These are phyloP conservation scores for Cichlasoma orientale DNA, from an alignment of 2,797 vertebrate genomes.

Conservation along the genomic window DNA sequence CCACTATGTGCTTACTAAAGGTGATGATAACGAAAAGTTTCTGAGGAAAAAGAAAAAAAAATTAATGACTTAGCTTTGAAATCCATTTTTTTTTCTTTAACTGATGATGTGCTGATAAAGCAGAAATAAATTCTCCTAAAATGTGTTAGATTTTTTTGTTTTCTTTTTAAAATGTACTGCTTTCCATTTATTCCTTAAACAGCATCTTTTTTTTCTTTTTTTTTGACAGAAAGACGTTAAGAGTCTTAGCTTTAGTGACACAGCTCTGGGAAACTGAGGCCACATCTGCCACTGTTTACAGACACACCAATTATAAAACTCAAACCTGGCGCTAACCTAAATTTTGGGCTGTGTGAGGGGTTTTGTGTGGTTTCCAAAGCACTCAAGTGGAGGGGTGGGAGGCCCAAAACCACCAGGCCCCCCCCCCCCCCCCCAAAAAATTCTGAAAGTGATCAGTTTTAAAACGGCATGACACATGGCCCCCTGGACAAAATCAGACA, in stretches of 20 bases:
- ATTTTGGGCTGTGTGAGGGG: conserved; percentile 25
- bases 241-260: background rate
- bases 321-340: conserved; percentile 30
- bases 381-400: conserved; percentile 2
- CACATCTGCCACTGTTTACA: conserved; percentile 40
- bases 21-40: conserved; percentile 98
- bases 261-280: conserved; percentile 38
- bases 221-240: background rate
- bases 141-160: background rate
- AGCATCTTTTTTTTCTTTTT: too few species aligned
- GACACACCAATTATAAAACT: conserved; percentile 39
- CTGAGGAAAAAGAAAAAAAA: conserved; percentile 76
- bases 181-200: background rate
- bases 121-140: background rate
- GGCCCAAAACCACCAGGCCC: conserved; percentile 46
- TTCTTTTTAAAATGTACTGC: background rate
- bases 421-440: background rate
- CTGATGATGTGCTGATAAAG: background rate
- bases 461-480: conserved; percentile 70
- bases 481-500: conserved; percentile 70
- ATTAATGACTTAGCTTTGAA: background rate
- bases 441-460: conserved; percentile 65
- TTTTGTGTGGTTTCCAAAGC: conserved; percentile 55
- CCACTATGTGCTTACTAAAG: conserved; percentile 99
- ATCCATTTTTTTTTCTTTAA: background rate